Conservation (phyloP, 2,113 vertebrate genomes). For the Poicephalus meyeri region DNA sequence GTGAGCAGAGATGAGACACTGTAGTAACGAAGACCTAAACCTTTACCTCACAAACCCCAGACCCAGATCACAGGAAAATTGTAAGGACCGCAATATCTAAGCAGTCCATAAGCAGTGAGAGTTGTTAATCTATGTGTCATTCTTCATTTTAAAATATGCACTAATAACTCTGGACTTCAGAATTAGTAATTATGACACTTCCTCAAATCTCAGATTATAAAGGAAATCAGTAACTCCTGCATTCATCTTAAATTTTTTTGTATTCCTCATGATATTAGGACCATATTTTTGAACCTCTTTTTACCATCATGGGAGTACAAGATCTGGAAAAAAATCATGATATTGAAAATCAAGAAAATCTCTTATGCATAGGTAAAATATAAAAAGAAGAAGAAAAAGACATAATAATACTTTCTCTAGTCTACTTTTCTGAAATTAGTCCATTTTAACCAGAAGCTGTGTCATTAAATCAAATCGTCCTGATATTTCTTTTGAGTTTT, state of each 20-base stretch:
- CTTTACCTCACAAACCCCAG: background rate
- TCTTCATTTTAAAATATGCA: background rate
- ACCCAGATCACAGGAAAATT: background rate
- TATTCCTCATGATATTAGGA: background rate
- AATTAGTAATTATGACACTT: background rate
- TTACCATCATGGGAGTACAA: background rate
- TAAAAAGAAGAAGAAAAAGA: background rate
- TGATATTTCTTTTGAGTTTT: background rate
- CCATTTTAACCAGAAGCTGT: background rate
- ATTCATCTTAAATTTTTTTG: background rate
- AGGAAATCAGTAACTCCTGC: background rate
- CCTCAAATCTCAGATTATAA: background rate
- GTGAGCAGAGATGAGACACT: background rate
- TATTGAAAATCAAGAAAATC: background rate
- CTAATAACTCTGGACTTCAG: background rate
- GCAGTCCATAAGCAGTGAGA: background rate
- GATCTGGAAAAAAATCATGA: background rate
- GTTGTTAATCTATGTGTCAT: background rate
- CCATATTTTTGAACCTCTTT: background rate
- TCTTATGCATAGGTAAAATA: background rate
- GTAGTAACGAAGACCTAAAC: background rate
- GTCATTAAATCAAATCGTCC: background rate
- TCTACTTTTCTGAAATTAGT: background rate
- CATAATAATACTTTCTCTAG: background rate
- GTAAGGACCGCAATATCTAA: background rate